Percentiles rank a stretch among this genome's conserved stretches.
Evolutionary conservation across 2,797 vertebrate species (phyloP).

Genomic region (Schizothorax lantsangensis): DNA sequence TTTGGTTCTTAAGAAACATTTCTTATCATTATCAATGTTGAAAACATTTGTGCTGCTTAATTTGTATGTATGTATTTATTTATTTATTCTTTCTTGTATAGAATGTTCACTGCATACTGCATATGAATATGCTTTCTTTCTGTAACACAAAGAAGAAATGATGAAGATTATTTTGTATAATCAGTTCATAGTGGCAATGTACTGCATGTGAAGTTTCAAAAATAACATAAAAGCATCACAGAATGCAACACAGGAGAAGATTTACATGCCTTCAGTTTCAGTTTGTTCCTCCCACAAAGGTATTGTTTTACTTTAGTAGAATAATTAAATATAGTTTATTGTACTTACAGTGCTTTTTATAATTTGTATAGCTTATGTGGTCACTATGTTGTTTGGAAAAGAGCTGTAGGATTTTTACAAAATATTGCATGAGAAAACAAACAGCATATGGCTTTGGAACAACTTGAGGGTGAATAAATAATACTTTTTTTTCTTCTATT

Average conservation of each 20-base stretch:
- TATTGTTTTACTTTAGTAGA: background rate
- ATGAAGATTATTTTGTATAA: background rate
- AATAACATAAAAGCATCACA: background rate
- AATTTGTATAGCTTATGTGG: background rate
- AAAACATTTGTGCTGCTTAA: background rate
- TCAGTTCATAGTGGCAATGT: background rate
- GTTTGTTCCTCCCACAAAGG: background rate
- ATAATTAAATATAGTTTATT: background rate
- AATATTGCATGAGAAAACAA: background rate
- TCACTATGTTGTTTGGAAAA: background rate
- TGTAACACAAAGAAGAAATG: background rate
- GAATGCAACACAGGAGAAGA: background rate
- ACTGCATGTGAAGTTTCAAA: background rate
- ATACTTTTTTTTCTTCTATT: background rate
- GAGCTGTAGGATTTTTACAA: background rate
- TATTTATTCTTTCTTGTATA: background rate
- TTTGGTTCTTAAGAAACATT: background rate
- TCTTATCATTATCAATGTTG: background rate
- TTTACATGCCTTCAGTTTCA: background rate
- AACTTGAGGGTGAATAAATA: background rate
- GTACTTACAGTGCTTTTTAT: background rate
- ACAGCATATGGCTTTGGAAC: background rate
- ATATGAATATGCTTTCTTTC: background rate
- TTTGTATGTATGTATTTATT: background rate
- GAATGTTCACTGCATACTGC: too few relatives aligned